A percentile compares a stretch with the other conserved stretches of the same genome.
phyloP scores from a whole-genome alignment of 2,888 invertebrate genomes.

The Calephelis perditalis region DNA sequence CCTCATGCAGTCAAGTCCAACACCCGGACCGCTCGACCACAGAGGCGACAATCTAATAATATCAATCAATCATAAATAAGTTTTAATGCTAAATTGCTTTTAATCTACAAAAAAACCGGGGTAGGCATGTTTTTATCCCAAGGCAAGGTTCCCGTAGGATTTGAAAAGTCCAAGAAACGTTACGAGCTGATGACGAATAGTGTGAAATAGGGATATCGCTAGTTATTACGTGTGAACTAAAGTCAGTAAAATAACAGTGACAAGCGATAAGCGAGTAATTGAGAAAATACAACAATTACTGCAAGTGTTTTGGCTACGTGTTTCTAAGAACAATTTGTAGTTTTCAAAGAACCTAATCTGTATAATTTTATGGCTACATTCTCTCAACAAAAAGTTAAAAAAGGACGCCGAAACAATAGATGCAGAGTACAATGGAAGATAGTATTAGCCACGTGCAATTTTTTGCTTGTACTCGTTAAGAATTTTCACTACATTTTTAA shows the following conservation, averaged over 20 bases:
- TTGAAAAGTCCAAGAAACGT: too few relatives aligned
- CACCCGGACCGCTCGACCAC: too few relatives aligned
- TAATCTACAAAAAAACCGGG: too few relatives aligned
- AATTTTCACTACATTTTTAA: not conserved
- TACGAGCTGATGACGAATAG: too few relatives aligned
- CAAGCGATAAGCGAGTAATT: constrained; percentile 19
- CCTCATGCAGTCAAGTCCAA: too few relatives aligned
- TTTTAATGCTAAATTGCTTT: too few relatives aligned
- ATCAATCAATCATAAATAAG: too few relatives aligned
- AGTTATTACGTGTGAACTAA: too few relatives aligned
- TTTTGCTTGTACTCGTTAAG: constrained; percentile 41
- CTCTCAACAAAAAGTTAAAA: constrained; percentile 46
- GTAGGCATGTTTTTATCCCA: too few relatives aligned
- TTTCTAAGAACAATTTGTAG: constrained; percentile 49
- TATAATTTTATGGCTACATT: constrained; percentile 46
- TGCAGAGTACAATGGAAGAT: constrained; percentile 55
- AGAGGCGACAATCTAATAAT: too few relatives aligned
- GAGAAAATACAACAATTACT: constrained; percentile 24
- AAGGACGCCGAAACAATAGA: constrained; percentile 58
- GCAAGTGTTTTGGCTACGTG: constrained; percentile 29
- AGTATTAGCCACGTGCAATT: constrained; percentile 58
- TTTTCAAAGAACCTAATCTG: constrained; percentile 47
- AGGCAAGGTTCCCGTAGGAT: too few relatives aligned
- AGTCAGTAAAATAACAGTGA: constrained; percentile 2
- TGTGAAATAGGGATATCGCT: too few relatives aligned